Conservation (phyloP, 2,113 vertebrate genomes). For the Triplophysa rosa region DNA sequence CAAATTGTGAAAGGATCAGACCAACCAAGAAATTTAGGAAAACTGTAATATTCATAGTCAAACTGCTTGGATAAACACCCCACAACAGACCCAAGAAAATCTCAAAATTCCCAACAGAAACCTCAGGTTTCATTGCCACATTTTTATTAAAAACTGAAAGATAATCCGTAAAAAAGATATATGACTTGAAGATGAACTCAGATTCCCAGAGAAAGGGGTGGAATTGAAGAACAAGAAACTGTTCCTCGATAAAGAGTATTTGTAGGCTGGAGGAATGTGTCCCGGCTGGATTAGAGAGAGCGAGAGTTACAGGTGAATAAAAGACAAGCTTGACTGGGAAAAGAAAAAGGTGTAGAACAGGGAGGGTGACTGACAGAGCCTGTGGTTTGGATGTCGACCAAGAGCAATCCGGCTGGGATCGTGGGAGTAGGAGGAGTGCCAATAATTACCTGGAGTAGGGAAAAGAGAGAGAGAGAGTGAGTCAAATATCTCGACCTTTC, state of each 20-base stretch:
- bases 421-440: slow-evolving; percentile 39
- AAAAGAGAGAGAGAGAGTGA: slow-evolving; percentile 11
- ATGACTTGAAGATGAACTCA: too few relatives aligned
- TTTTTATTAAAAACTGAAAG: slow-evolving; percentile 5
- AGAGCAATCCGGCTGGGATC: slow-evolving; percentile 18
- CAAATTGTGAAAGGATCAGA: slow-evolving; percentile 7
- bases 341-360: background rate
- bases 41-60: background rate
- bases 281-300: background rate
- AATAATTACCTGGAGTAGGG: slow-evolving; percentile 18
- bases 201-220: slow-evolving; percentile 15
- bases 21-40: slow-evolving; percentile 52
- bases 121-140: background rate
- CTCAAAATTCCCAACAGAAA: slow-evolving; percentile 18
- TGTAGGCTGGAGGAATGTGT: background rate
- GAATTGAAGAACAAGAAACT: slow-evolving; percentile 48
- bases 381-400: slow-evolving; percentile 36
- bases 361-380: slow-evolving; percentile 35
- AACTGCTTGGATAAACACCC: background rate
- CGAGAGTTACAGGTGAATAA: slow-evolving; percentile 16
- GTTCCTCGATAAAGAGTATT: slow-evolving; percentile 37
- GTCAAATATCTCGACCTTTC: slow-evolving; percentile 3
- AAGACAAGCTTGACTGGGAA: slow-evolving; percentile 5
- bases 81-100: background rate
- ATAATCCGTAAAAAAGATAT: background rate